Conservation (phyloP, 2,888 invertebrate species). For the Eremobia ochroleuca region DNA sequence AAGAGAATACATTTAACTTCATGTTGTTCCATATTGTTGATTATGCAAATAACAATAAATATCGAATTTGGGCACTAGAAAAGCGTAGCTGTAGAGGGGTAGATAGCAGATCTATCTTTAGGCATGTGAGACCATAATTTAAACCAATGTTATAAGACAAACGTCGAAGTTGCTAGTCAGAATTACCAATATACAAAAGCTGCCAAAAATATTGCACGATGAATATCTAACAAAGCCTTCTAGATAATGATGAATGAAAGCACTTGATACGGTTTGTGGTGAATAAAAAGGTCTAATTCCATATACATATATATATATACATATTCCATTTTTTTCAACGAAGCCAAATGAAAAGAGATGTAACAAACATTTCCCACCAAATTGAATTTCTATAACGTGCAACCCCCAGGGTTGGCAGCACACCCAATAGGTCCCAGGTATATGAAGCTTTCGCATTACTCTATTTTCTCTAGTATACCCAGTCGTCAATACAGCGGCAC, state of each 20-base stretch:
- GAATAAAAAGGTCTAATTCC: conserved; percentile 67
- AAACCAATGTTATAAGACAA: not conserved
- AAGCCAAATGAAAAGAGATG: conserved; percentile 58
- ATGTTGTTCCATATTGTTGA: too few species aligned
- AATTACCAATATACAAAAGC: conserved; percentile 8
- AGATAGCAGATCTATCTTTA: not conserved
- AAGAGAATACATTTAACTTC: too few species aligned
- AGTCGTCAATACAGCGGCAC: too few species aligned
- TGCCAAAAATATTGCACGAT: conserved; percentile 36
- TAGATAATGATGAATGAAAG: conserved; percentile 58
- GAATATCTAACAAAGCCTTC: conserved; percentile 51
- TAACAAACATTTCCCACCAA: conserved; percentile 61
- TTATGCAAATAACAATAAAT: too few species aligned
- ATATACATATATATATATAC: conserved; percentile 61
- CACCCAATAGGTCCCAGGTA: not conserved
- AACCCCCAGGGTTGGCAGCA: conserved; percentile 55
- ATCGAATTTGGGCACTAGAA: not conserved
- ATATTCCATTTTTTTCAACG: conserved; percentile 50
- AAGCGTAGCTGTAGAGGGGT: not conserved
- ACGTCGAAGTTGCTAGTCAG: not conserved
- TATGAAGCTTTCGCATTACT: not conserved
- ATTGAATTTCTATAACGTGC: conserved; percentile 62
- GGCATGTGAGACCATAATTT: not conserved
- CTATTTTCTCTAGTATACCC: too few species aligned
- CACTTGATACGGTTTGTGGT: conserved; percentile 46